phyloP scores from a whole-genome alignment of 2,888 invertebrate genomes.

The Tortrix viridana region DNA sequence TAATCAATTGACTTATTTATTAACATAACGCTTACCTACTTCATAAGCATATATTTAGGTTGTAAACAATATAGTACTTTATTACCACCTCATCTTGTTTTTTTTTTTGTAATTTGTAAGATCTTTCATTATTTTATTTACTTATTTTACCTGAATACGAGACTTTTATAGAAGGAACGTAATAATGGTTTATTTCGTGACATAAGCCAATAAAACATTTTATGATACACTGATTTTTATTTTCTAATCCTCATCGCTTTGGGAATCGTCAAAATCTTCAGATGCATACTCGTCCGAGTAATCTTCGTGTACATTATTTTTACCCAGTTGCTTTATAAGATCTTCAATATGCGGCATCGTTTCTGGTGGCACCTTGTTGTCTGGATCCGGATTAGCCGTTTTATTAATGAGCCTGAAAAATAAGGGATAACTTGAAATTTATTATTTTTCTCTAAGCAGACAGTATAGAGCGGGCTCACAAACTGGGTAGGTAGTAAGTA shows the following conservation, averaged over 20 bases:
- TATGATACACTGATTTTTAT: conserved; percentile 17
- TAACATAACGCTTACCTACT: too few relatives aligned
- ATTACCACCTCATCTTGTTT: too few relatives aligned
- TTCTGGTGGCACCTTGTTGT: conserved; percentile 59
- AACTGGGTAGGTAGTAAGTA: too few relatives aligned
- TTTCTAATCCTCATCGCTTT: conserved; percentile 40
- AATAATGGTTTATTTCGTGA: conserved; percentile 24
- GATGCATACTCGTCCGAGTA: conserved; percentile 49
- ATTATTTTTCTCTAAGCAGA: too few relatives aligned
- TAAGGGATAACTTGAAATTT: too few relatives aligned
- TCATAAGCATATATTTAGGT: conserved; percentile 1
- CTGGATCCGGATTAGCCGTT: conserved; percentile 74
- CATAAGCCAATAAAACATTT: conserved; percentile 27
- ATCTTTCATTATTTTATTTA: too few relatives aligned
- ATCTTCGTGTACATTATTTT: conserved; percentile 56
- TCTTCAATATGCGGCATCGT: conserved; percentile 57
- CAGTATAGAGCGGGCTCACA: too few relatives aligned
- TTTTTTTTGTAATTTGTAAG: too few relatives aligned
- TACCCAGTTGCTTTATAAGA: conserved; percentile 59
- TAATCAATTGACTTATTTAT: too few relatives aligned
- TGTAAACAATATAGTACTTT: not conserved
- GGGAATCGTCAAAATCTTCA: conserved; percentile 37
- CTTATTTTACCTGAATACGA: not conserved
- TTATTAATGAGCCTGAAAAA: conserved; percentile 66
- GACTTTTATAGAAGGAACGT: not conserved